These are phyloP conservation scores for Colinus virginianus DNA, from an alignment of 2,113 vertebrate genomes.

Conservation along the genomic window DNA sequence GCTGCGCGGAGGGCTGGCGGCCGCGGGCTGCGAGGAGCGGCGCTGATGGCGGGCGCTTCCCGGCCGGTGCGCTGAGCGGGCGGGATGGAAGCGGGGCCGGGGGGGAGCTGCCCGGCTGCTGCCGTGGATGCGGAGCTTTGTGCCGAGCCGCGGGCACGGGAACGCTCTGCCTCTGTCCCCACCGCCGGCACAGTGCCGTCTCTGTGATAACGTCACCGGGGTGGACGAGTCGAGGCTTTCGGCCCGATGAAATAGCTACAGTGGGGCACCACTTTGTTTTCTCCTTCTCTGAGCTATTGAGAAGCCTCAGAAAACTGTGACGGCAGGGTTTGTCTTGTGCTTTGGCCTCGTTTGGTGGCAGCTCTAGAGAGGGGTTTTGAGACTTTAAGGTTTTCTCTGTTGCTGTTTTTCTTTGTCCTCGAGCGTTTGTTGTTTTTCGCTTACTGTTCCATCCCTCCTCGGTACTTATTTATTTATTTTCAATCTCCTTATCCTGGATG, in stretches of 20 bases:
- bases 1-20: slow-evolving; percentile 59
- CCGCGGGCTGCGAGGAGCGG: slow-evolving; percentile 20
- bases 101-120: background rate
- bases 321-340: background rate
- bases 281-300: background rate
- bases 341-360: background rate
- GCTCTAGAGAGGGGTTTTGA: background rate
- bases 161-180: background rate
- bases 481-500: slow-evolving; percentile 59
- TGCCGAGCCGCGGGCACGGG: background rate
- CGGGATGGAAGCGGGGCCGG: background rate
- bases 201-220: fast-evolving
- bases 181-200: background rate
- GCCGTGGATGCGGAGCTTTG: slow-evolving; percentile 56
- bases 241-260: fast-evolving
- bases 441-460: background rate
- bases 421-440: slow-evolving; percentile 1
- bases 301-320: slow-evolving; percentile 1
- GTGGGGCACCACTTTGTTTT: background rate
- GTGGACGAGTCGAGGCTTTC: background rate
- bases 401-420: background rate
- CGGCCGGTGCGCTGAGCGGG: background rate
- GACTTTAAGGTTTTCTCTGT: background rate
- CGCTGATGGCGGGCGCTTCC: too few species aligned
- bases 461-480: background rate